phyloP scores from a whole-genome alignment of 2,113 vertebrate species.

The Cynoglossus semilaevis region DNA sequence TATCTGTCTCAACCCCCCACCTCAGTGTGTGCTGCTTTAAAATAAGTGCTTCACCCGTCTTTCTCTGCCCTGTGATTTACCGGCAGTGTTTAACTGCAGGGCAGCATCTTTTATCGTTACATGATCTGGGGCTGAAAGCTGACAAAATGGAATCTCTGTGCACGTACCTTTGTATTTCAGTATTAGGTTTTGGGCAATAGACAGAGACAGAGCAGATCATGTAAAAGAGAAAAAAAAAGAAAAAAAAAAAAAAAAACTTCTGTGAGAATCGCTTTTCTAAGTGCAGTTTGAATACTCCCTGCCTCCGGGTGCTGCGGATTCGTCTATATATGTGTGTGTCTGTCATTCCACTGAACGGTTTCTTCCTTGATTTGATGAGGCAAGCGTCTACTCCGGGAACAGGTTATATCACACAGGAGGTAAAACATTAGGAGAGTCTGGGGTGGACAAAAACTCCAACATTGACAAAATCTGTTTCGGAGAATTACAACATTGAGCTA shows the following conservation, averaged over 20 bases:
- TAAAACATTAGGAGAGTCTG: constrained; percentile 54
- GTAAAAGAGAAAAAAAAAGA: background rate
- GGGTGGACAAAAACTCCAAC: constrained; percentile 52
- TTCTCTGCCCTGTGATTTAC: constrained; percentile 75
- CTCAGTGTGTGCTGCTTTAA: constrained; percentile 71
- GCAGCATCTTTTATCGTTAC: constrained; percentile 78
- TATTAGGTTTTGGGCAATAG: constrained; percentile 43
- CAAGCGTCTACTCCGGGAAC: constrained; percentile 67
- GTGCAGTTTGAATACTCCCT: constrained; percentile 65
- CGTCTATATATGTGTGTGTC: constrained; percentile 42
- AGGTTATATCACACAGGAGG: constrained; percentile 52
- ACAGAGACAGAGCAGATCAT: constrained; percentile 11
- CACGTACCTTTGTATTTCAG: constrained; percentile 59
- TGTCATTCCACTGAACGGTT: constrained; percentile 73
- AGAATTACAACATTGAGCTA: constrained; percentile 23
- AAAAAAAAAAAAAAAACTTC: constrained; percentile 56
- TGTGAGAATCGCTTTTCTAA: constrained; percentile 67
- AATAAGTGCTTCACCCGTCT: constrained; percentile 75
- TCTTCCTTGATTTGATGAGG: constrained; percentile 73
- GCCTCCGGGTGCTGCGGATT: constrained; percentile 47
- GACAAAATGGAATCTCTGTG: constrained; percentile 76
- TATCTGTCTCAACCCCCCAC: constrained; percentile 53
- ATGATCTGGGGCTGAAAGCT: constrained; percentile 78
- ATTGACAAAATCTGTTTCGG: constrained; percentile 64
- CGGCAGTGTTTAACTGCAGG: constrained; percentile 74